Evolutionary conservation across 2,888 invertebrate genomes (phyloP).

Genomic region (Theristus sp.): DNA sequence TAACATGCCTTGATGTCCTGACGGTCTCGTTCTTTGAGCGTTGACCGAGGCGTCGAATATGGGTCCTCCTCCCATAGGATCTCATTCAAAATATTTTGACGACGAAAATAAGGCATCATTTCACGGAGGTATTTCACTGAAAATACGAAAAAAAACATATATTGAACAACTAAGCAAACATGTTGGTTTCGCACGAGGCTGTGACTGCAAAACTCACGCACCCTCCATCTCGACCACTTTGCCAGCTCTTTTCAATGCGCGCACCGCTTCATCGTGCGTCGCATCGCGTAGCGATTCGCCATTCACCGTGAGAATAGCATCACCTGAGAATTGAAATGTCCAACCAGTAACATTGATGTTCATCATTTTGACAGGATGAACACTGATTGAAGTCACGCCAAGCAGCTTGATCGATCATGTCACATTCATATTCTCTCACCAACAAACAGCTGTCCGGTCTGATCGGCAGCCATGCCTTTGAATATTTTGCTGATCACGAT

Average conservation of each 20-base stretch:
- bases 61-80: conserved; percentile 56
- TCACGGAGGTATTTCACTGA: conserved; percentile 92
- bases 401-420: too few relatives aligned
- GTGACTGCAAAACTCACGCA: too few relatives aligned
- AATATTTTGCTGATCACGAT: conserved; percentile 97
- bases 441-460: conserved; percentile 87
- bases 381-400: too few relatives aligned
- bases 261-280: conserved; percentile 94
- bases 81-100: conserved; percentile 83
- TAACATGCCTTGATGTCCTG: conserved; percentile 9
- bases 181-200: too few relatives aligned
- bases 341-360: too few relatives aligned
- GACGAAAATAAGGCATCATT: conserved; percentile 89
- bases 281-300: conserved; percentile 89
- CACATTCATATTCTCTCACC: too few relatives aligned
- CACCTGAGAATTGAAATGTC: too few relatives aligned
- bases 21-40: conserved; percentile 4
- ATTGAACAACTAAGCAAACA: too few relatives aligned
- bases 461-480: conserved; percentile 83
- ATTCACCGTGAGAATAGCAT: conserved; percentile 91
- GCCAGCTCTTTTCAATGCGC: conserved; percentile 85
- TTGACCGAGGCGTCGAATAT: conserved; percentile 11
- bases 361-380: too few relatives aligned
- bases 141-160: too few relatives aligned
- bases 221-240: conserved; percentile 92